Percentiles rank a stretch among this genome's conserved stretches.
phyloP scores from a whole-genome alignment of 2,888 invertebrate species.

The Exocentrus adspersus region DNA sequence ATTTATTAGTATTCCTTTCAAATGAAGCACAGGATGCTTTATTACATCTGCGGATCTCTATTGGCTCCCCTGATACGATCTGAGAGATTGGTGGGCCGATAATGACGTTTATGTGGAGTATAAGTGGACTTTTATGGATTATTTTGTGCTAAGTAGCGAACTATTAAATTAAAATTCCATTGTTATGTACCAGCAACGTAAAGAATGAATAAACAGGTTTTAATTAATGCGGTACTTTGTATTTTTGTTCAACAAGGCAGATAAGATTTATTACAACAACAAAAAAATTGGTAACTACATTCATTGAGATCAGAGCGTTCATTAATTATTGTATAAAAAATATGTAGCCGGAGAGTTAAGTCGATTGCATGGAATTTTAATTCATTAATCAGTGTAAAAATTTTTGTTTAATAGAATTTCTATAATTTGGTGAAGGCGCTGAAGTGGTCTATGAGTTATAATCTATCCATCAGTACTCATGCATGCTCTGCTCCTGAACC shows the following conservation, averaged over 20 bases:
- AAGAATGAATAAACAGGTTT: background rate
- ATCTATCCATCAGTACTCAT: too few species aligned
- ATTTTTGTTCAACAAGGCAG: background rate
- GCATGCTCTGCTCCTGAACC: too few species aligned
- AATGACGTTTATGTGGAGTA: conserved; percentile 22
- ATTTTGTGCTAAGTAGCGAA: conserved; percentile 7
- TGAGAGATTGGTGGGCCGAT: conserved; percentile 25
- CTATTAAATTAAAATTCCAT: conserved; percentile 8
- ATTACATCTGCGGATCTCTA: conserved; percentile 43
- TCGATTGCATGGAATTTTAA: too few species aligned
- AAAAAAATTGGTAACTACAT: too few species aligned
- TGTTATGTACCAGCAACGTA: background rate
- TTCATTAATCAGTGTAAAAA: too few species aligned
- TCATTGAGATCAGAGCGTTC: too few species aligned
- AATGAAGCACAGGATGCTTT: conserved; percentile 39
- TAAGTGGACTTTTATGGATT: conserved; percentile 12
- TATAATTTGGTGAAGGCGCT: too few species aligned
- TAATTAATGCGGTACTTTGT: background rate
- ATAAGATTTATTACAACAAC: background rate
- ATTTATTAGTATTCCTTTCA: conserved; percentile 49
- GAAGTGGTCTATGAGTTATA: too few species aligned
- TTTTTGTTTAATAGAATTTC: too few species aligned
- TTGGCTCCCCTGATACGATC: conserved; percentile 32
- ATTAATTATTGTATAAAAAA: too few species aligned
- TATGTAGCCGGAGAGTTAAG: too few species aligned